Percentiles rank a stretch among this genome's conserved stretches.
phyloP scores from a whole-genome alignment of 2,113 vertebrate genomes.

The Ibidorhyncha struthersii region DNA sequence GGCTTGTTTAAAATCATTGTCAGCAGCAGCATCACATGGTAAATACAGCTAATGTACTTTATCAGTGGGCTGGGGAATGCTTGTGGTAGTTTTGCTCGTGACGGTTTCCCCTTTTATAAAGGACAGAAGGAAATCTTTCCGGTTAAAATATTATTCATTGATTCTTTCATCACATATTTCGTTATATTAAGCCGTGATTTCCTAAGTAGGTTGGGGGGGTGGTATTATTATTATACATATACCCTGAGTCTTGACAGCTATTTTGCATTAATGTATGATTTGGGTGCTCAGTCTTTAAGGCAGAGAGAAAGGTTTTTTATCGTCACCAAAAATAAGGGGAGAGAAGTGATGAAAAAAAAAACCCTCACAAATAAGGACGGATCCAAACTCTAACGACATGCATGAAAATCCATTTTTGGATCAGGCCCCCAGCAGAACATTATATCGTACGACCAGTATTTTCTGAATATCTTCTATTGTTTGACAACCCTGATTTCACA shows the following conservation, averaged over 20 bases:
- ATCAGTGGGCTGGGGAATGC: neutral
- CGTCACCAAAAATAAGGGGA: neutral
- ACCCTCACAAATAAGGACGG: neutral
- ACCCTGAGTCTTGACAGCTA: neutral
- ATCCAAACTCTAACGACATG: neutral
- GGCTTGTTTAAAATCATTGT: neutral
- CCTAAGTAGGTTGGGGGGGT: neutral
- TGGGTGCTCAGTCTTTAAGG: neutral
- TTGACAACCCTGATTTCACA: neutral
- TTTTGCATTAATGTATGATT: conserved; percentile 1
- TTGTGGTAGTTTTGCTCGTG: neutral
- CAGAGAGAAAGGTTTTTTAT: neutral
- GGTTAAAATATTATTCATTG: neutral
- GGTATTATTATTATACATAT: neutral
- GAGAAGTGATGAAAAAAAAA: neutral
- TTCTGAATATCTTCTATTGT: neutral
- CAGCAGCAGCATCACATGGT: neutral
- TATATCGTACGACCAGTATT: neutral
- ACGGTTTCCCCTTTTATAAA: neutral
- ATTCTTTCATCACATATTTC: neutral
- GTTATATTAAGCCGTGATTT: conserved; percentile 18
- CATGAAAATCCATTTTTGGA: neutral
- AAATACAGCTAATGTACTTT: neutral
- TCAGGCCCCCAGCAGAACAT: neutral
- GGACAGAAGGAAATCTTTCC: neutral